Evolutionary conservation across 2,113 vertebrate species (phyloP).

Genomic region (Salvator merianae): DNA sequence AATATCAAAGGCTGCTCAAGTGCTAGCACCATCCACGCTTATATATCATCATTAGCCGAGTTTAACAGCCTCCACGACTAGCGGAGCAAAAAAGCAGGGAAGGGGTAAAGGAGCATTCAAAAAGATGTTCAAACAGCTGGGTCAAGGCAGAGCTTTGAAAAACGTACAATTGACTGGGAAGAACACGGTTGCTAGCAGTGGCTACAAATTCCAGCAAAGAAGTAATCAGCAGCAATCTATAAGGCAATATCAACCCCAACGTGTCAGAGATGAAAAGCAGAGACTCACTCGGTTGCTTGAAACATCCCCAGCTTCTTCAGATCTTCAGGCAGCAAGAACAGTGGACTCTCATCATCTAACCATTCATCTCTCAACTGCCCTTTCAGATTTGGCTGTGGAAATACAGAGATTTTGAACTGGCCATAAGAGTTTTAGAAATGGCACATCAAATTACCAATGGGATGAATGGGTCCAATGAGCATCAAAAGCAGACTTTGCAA

Average conservation of each 20-base stretch:
- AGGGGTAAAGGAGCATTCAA: neutral
- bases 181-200: neutral
- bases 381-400: neutral
- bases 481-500: neutral
- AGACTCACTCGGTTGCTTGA: neutral
- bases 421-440: neutral
- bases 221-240: neutral
- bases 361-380: neutral
- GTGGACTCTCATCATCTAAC: neutral
- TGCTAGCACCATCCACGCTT: neutral
- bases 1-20: constrained; percentile 6
- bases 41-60: constrained; percentile 24
- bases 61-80: neutral
- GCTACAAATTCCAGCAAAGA: neutral
- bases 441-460: neutral
- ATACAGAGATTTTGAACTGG: neutral
- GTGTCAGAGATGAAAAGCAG: neutral
- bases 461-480: neutral
- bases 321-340: neutral
- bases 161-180: neutral
- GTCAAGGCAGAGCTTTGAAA: neutral
- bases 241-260: neutral
- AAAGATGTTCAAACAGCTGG: constrained; percentile 10
- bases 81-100: neutral
- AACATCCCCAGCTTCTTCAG: neutral